Conservation (phyloP, 1,140 invertebrate genomes). For the Leptopilina clavipes region DNA sequence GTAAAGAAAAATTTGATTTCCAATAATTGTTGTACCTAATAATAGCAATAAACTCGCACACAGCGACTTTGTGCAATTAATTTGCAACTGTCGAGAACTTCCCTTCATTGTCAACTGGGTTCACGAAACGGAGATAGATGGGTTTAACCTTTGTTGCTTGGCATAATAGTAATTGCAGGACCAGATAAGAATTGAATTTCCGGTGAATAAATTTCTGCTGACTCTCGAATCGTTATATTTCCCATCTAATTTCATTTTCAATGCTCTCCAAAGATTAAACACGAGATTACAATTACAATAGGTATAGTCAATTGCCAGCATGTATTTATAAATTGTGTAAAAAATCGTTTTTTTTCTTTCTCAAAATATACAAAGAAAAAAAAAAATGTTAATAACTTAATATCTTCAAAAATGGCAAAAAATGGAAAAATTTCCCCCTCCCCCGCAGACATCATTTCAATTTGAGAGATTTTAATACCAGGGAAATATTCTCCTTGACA, state of each 20-base stretch:
- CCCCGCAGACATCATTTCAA: neutral
- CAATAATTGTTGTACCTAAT: neutral
- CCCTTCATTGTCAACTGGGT: neutral
- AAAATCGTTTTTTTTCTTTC: neutral
- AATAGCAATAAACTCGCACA: neutral
- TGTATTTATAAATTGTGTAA: neutral
- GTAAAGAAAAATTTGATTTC: neutral
- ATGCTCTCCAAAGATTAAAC: neutral
- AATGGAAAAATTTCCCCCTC: too few relatives aligned
- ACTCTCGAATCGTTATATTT: neutral
- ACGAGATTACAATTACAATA: too few relatives aligned
- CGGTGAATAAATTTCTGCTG: slow-evolving; percentile 28
- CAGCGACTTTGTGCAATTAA: slow-evolving; percentile 8
- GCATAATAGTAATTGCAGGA: slow-evolving; percentile 25
- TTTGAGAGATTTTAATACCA: neutral
- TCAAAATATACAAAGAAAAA: neutral
- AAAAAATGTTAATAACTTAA: too few relatives aligned
- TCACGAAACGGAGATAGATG: slow-evolving; percentile 23
- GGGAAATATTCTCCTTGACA: neutral
- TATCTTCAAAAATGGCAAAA: too few relatives aligned
- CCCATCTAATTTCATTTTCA: neutral
- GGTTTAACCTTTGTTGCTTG: slow-evolving; percentile 18
- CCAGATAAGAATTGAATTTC: slow-evolving; percentile 30
- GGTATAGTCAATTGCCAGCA: too few relatives aligned
- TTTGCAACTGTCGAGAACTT: slow-evolving; percentile 25